Base-by-base conservation (phyloP, 2,113 vertebrate genomes). In the Megaceryle torquata region DNA sequence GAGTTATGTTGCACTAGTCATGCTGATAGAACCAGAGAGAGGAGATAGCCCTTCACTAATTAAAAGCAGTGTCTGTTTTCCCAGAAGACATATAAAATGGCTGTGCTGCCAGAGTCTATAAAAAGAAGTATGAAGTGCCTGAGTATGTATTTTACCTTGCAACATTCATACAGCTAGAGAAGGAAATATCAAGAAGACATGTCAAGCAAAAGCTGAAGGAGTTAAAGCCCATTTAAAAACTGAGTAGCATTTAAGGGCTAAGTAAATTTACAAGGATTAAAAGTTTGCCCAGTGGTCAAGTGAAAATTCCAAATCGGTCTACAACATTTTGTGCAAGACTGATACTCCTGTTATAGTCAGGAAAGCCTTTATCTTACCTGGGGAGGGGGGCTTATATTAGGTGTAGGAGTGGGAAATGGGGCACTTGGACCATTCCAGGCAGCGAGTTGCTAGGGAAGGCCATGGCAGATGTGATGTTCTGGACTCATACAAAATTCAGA, bases 401-500 rank as follows among this genome's bases (percentile, higher is more conserved):
- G 26, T 51, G 24, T 10, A 20, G 26, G 6, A 60, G 18, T 24
- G 17, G 18, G 48, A 71, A 64, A 26, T 7, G 26, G 14, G 33
- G 7, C 21, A 53, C 37, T 93, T 80, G 10, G 22, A 53, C 76
- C n/a, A 56, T 57, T 93, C 25, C 54, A 86, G 71, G 29, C 37
- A 89, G 44, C 6, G 53, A 33, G 26, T n/a, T 86, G 46, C 46
- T 67, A 43, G 11, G 75, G 2, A 63, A 37, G 39, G 5, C 56
- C 12, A 9, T 5, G 6, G 86, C 80, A 96, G 64, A 88, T 81
- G 82, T 26, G 72, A 88, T 43, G 35, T 63, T 88, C 76, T 86
- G 35, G 51, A 92, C 29, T 81, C 60, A 95, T 91, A 86, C 53
- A 94, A 95, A 91, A 91, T 96, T 91, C 67, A 96, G 63, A 89